phyloP scores from a whole-genome alignment of 2,888 invertebrate species.

The Keiferia lycopersicella region DNA sequence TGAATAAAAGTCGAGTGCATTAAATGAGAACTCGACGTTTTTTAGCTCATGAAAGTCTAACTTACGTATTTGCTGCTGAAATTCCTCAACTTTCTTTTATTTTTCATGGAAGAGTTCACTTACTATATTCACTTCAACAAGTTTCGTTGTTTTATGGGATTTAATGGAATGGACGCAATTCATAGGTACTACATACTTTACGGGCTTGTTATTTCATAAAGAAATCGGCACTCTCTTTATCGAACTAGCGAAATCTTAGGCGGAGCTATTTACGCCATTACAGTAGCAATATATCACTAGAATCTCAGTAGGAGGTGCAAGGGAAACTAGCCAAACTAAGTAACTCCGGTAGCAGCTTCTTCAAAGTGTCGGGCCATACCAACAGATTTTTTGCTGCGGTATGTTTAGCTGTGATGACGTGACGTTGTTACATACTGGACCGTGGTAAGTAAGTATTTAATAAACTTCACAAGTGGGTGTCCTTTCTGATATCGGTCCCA shows the following conservation, averaged over 20 bases:
- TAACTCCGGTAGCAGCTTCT: conserved; percentile 30
- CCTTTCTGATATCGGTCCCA: no score
- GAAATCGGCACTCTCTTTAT: not conserved
- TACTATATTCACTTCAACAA: no score
- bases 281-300: conserved; percentile 12
- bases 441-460: no score
- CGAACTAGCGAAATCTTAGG: not conserved
- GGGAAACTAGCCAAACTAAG: conserved; percentile 18
- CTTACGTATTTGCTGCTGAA: not conserved
- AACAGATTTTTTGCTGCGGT: no score
- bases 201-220: no score
- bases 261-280: conserved; percentile 1
- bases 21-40: not conserved
- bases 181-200: no score
- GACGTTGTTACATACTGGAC: no score
- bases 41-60: not conserved
- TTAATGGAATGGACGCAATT: no score
- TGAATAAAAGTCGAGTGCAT: conserved; percentile 3
- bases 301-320: conserved; percentile 17
- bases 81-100: not conserved
- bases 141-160: no score
- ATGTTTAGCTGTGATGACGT: no score
- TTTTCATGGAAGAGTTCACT: not conserved
- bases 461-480: no score
- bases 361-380: not conserved